phyloP scores from a whole-genome alignment of 2,888 invertebrate species.

The Loripinus fragilis region DNA sequence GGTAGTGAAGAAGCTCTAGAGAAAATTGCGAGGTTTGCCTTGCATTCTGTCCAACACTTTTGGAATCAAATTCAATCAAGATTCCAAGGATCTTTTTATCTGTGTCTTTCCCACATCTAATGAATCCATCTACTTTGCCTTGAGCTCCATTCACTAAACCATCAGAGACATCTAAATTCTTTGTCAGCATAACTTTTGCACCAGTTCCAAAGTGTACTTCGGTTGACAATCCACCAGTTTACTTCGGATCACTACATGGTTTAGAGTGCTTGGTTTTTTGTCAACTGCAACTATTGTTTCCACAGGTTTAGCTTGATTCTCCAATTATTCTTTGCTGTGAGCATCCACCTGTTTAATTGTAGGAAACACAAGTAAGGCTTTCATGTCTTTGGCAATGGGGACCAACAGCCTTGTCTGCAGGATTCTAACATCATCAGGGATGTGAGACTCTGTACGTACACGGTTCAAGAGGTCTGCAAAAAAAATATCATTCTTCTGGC shows the following conservation, averaged over 20 bases:
- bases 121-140: slow-evolving; percentile 16
- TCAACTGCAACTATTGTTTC: slow-evolving; percentile 21
- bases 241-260: slow-evolving; percentile 26
- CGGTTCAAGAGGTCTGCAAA: not conserved
- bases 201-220: slow-evolving; percentile 16
- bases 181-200: slow-evolving; percentile 35
- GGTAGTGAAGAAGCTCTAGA: slow-evolving; percentile 19
- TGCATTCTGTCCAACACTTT: slow-evolving; percentile 28
- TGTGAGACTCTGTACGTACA: not conserved
- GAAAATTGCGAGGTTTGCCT: slow-evolving; percentile 22
- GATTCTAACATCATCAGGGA: not conserved
- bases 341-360: not conserved
- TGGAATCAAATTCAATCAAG: slow-evolving; percentile 41
- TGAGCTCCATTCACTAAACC: slow-evolving; percentile 50
- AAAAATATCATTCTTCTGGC: not conserved
- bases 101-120: not conserved
- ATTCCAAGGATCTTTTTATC: slow-evolving; percentile 20
- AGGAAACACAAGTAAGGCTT: slow-evolving; percentile 21
- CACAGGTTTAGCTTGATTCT: slow-evolving; percentile 20
- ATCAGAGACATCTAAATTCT: slow-evolving; percentile 45
- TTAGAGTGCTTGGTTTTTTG: slow-evolving; percentile 28
- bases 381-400: slow-evolving; percentile 23
- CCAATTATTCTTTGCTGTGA: slow-evolving; percentile 22
- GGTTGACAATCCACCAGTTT: slow-evolving; percentile 18
- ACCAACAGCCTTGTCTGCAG: not conserved